phyloP scores from a whole-genome alignment of 2,888 invertebrate genomes.

The Cyaniris semiargus region DNA sequence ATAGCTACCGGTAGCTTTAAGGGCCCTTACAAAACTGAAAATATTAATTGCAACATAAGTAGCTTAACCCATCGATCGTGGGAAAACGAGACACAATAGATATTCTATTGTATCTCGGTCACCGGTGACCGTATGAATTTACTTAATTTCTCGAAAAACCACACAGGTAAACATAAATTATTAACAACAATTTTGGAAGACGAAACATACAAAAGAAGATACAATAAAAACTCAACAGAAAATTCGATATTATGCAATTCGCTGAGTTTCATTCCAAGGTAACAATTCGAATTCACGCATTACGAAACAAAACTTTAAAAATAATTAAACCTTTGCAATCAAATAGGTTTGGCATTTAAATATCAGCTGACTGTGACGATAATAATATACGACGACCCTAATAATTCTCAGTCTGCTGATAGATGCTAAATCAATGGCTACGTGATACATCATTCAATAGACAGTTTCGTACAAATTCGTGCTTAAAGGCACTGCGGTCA shows the following conservation, averaged over 20 bases:
- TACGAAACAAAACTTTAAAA: slow-evolving; percentile 18
- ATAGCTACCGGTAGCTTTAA: slow-evolving; percentile 1
- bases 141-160: background rate
- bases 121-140: too few relatives aligned
- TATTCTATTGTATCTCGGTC: too few relatives aligned
- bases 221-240: background rate
- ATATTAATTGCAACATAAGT: too few relatives aligned
- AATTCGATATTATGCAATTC: slow-evolving; percentile 6
- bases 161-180: background rate
- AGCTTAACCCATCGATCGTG: too few relatives aligned
- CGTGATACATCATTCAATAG: background rate
- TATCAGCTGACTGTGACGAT: slow-evolving; percentile 35
- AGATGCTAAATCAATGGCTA: slow-evolving; percentile 14
- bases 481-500: background rate
- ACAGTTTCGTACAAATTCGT: background rate
- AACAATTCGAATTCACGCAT: slow-evolving; percentile 9
- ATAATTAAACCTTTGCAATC: slow-evolving; percentile 26
- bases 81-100: too few relatives aligned
- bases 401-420: slow-evolving; percentile 11
- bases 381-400: background rate
- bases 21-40: background rate
- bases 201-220: background rate
- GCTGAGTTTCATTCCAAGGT: background rate
- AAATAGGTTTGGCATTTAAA: slow-evolving; percentile 37
- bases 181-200: background rate